Evolutionary conservation across 2,888 invertebrate genomes (phyloP).

Genomic region (Lochmaea crataegi): DNA sequence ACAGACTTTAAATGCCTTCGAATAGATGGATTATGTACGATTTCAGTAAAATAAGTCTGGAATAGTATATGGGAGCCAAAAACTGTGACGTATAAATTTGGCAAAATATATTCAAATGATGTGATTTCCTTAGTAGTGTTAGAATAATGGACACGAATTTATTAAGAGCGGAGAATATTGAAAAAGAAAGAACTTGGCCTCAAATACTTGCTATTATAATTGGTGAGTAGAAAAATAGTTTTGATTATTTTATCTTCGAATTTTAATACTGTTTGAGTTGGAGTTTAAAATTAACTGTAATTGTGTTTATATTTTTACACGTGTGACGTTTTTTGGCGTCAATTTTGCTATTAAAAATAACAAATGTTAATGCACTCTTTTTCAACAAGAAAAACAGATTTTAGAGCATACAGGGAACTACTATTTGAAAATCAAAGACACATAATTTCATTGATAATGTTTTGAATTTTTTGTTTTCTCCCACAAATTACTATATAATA

Average conservation of each 20-base stretch:
- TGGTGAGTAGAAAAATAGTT: conserved; percentile 21
- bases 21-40: not conserved
- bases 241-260: not conserved
- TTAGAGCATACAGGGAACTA: not conserved
- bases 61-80: not conserved
- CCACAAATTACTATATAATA: too few relatives aligned
- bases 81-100: not conserved
- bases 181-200: conserved; percentile 29
- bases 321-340: not conserved
- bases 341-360: not conserved
- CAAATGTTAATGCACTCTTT: not conserved
- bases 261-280: not conserved
- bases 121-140: not conserved
- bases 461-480: too few relatives aligned
- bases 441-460: not conserved
- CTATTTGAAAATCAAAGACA: not conserved
- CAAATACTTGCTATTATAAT: conserved; percentile 32
- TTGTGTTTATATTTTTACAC: not conserved
- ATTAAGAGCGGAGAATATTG: not conserved
- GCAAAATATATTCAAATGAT: not conserved
- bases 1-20: not conserved
- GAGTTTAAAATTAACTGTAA: not conserved
- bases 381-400: not conserved
- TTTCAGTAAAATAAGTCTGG: not conserved
- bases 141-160: conserved; percentile 1